Percentiles rank a stretch among this genome's conserved stretches.
Evolutionary conservation across 2,797 vertebrate genomes (phyloP).

Genomic region (Microcaecilia unicolor): DNA sequence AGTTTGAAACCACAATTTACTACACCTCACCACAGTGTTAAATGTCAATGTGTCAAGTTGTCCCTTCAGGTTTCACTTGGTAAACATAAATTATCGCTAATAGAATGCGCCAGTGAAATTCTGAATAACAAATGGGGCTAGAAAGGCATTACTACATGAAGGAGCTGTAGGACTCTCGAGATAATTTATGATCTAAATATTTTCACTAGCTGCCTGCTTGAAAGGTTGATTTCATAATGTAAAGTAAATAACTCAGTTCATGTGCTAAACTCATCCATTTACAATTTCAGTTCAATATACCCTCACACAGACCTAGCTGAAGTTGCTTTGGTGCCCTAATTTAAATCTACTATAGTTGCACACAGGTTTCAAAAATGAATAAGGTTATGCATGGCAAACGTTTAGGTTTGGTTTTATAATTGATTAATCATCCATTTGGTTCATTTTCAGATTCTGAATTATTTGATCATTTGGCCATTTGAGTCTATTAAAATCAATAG

Average conservation of each 20-base stretch:
- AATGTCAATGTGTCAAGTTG: constrained; percentile 38
- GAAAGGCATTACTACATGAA: constrained; percentile 26
- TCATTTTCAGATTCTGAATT: too few species aligned
- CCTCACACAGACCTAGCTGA: too few species aligned
- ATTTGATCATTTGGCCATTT: too few species aligned
- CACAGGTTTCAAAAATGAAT: too few species aligned
- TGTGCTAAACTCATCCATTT: constrained; percentile 24
- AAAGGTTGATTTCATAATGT: constrained; percentile 35
- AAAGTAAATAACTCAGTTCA: constrained; percentile 31
- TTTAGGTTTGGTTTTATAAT: too few species aligned
- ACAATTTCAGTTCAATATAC: constrained; percentile 25
- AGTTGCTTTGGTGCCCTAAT: too few species aligned
- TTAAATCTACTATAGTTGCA: too few species aligned
- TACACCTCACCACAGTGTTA: constrained; percentile 25
- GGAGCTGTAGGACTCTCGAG: constrained; percentile 17
- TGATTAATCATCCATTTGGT: too few species aligned
- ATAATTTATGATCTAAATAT: constrained; percentile 50
- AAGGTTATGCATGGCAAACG: too few species aligned
- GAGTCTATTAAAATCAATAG: too few species aligned
- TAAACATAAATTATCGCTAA: constrained; percentile 46
- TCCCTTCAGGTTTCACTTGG: constrained; percentile 37
- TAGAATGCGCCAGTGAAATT: constrained; percentile 35
- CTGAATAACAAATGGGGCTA: constrained; percentile 38
- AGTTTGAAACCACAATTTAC: constrained; percentile 34
- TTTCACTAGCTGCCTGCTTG: constrained; percentile 32